Evolutionary conservation across 1,140 invertebrate species (phyloP).

Genomic region (Sesamia nonagrioides): DNA sequence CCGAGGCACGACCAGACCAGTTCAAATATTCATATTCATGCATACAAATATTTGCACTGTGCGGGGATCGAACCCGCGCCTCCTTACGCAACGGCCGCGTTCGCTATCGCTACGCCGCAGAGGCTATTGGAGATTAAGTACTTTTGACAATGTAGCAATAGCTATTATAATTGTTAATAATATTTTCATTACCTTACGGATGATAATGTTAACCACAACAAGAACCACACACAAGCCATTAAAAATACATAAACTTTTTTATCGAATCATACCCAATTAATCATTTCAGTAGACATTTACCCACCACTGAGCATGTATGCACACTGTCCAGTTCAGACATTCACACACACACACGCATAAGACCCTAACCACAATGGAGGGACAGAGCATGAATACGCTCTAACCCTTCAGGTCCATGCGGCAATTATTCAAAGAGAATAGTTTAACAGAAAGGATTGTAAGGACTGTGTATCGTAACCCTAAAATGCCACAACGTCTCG

Average conservation of each 20-base stretch:
- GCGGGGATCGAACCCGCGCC: no score
- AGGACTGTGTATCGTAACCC: conserved; percentile 60
- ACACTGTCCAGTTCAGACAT: conserved; percentile 68
- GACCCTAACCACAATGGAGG: conserved; percentile 81
- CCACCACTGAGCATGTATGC: conserved; percentile 80
- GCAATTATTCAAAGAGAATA: conserved; percentile 88
- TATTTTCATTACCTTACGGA: no score
- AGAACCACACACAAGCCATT: not conserved
- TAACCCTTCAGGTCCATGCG: conserved; percentile 86
- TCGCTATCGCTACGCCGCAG: no score
- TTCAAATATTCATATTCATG: no score
- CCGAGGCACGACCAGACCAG: no score
- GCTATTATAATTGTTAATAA: no score
- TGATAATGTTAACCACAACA: not conserved
- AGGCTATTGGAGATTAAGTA: no score
- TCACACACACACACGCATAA: conserved; percentile 37
- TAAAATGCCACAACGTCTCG: conserved; percentile 53
- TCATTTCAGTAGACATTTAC: conserved; percentile 47
- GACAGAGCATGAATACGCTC: conserved; percentile 84
- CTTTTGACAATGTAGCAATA: no score
- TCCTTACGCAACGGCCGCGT: no score
- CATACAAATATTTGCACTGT: no score
- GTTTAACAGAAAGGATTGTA: conserved; percentile 87
- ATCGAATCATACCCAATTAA: conserved; percentile 45
- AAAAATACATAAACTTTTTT: conserved; percentile 48